Evolutionary conservation across 37 sponge, comb jelly and placozoan species (phyloP), one percentile per base, ranked within the genome.

Genomic region (Halisarca cf. caerulea): DNA sequence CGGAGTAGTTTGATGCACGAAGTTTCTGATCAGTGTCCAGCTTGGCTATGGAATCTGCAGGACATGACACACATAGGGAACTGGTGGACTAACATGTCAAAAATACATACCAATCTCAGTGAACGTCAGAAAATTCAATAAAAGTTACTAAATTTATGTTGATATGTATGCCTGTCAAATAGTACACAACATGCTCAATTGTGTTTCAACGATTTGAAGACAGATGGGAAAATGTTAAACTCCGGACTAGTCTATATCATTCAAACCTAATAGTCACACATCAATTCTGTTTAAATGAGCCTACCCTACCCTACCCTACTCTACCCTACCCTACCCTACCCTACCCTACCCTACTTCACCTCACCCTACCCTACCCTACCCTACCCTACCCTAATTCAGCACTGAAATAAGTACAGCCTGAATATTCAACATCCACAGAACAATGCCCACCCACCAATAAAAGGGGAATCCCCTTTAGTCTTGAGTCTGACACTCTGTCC

Each of bases 401-500:
- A 9, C 11, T n/a, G n/a, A n/a, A n/a, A n/a, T n/a, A n/a, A n/a
- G n/a, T n/a, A n/a, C n/a, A n/a, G n/a, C n/a, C n/a, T n/a, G n/a
- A n/a, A n/a, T n/a, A n/a, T n/a, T n/a, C n/a, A n/a, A n/a, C n/a
- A n/a, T n/a, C n/a, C n/a, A n/a, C n/a, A n/a, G n/a, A n/a, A n/a
- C n/a, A n/a, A n/a, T n/a, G n/a, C n/a, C n/a, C n/a, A n/a, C 79
- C 61, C 6, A 93, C 90, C 93, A 60, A 93, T 80, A 36, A 93
- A 83, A 18, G 82, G 85, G 5, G 87, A 89, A 62, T 93, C 86
- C 81, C 94, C 94, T 36, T 82, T 84, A 1, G 94, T 94, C 91
- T 94, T 94, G 3, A 90, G 80, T 54, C 94, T 53, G 40, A 94
- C 86, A 25, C 28, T 18, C 43, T 87, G 86, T 1, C 94, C 88